A percentile compares a stretch with the other conserved stretches of the same genome.
phyloP scores from a whole-genome alignment of 2,888 invertebrate species.

The Sarcophaga caerulescens region DNA sequence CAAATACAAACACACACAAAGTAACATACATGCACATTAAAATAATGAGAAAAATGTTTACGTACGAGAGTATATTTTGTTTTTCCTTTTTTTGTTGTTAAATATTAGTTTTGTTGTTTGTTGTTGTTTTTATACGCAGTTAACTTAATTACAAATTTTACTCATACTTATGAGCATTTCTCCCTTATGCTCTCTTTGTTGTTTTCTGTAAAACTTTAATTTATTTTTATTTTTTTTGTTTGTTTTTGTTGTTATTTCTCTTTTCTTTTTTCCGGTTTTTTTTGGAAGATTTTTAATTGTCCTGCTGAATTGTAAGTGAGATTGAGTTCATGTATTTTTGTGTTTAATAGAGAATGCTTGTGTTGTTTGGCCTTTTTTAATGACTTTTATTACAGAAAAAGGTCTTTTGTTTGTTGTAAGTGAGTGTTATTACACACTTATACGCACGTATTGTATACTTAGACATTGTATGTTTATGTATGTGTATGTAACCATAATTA shows the following conservation, averaged over 20 bases:
- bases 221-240: conserved; percentile 25
- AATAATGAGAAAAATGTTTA: not conserved
- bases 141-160: conserved; percentile 59
- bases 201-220: not conserved
- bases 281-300: conserved; percentile 64
- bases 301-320: conserved; percentile 33
- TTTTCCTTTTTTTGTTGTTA: conserved; percentile 1
- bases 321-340: not conserved
- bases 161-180: not conserved
- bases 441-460: not conserved
- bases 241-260: not conserved
- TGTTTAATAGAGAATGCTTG: not conserved
- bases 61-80: not conserved
- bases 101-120: conserved; percentile 17
- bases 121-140: conserved; percentile 36
- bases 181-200: conserved; percentile 20
- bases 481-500: conserved; percentile 68
- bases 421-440: not conserved
- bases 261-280: not conserved
- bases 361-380: conserved; percentile 58
- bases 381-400: conserved; percentile 58
- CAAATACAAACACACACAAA: not conserved
- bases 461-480: conserved; percentile 42
- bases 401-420: conserved; percentile 24
- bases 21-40: not conserved